These are phyloP conservation scores for Oreochromis spilurus DNA, from an alignment of 2,113 vertebrate genomes.

Conservation along the genomic window DNA sequence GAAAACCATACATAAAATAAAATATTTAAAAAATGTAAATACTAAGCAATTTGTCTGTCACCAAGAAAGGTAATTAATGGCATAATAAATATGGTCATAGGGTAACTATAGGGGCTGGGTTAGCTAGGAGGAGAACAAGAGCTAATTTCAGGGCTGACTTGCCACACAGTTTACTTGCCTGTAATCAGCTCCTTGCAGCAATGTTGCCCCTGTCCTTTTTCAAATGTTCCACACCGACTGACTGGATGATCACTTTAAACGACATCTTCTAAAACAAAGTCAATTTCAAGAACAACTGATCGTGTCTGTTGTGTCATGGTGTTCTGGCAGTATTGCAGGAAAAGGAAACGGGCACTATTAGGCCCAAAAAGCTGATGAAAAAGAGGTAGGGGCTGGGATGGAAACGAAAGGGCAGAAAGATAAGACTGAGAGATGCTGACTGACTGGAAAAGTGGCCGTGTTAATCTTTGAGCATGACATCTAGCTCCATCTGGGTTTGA, in stretches of 20 bases:
- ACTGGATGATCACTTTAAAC: slow-evolving; percentile 9
- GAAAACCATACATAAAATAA: neutral
- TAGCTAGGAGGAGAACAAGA: neutral
- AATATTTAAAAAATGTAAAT: neutral
- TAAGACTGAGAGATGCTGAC: slow-evolving; percentile 26
- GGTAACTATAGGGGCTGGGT: neutral
- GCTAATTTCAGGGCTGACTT: slow-evolving; percentile 39
- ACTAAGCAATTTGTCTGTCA: neutral
- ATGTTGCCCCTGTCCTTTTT: neutral
- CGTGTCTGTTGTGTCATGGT: neutral
- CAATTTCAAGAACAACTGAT: neutral
- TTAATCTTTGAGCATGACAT: slow-evolving; percentile 49
- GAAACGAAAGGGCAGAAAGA: neutral
- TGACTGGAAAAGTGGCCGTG: slow-evolving; percentile 2
- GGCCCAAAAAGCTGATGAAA: neutral
- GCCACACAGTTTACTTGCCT: slow-evolving; percentile 13
- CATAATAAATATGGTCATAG: slow-evolving; percentile 2
- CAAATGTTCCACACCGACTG: neutral
- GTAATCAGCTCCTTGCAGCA: slow-evolving; percentile 26
- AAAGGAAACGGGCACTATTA: neutral
- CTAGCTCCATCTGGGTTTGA: slow-evolving; percentile 14
- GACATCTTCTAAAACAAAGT: neutral
- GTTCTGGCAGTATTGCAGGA: neutral
- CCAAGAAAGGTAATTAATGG: neutral
- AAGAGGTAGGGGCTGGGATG: neutral